Percentiles rank a stretch among this genome's conserved stretches.
Evolutionary conservation across 2,888 invertebrate species (phyloP).

Genomic region (Thumatha senex): DNA sequence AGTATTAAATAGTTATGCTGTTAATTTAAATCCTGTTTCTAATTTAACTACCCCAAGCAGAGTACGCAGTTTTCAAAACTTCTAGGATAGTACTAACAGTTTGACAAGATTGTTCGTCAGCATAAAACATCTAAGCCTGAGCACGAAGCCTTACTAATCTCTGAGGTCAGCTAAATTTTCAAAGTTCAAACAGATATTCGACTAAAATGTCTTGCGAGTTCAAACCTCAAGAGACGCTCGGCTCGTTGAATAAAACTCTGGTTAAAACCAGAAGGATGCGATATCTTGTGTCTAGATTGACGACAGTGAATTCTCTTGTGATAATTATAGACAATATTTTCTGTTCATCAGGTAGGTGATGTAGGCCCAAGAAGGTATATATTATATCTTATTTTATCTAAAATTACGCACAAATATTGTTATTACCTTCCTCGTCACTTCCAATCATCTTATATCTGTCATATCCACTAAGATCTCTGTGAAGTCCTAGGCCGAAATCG

Average conservation of each 20-base stretch:
- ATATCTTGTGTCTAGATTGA: no score
- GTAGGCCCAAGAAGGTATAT: no score
- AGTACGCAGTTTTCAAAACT: not conserved
- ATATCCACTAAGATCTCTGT: constrained; percentile 95
- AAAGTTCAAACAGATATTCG: constrained; percentile 22
- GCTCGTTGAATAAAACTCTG: constrained; percentile 15
- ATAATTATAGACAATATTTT: no score
- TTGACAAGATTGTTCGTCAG: constrained; percentile 9
- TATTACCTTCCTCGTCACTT: constrained; percentile 94
- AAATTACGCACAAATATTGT: no score
- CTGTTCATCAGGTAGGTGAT: no score
- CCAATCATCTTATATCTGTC: constrained; percentile 98
- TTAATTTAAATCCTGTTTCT: not conserved
- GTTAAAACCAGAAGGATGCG: no score
- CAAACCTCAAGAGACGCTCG: constrained; percentile 11
- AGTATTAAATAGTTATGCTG: no score
- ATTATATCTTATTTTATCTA: no score
- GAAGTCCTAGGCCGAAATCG: constrained; percentile 96
- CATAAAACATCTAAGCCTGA: constrained; percentile 24
- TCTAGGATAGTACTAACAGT: not conserved
- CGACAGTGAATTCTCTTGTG: no score
- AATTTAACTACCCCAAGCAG: not conserved
- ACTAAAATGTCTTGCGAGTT: constrained; percentile 19
- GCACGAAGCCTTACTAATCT: constrained; percentile 11
- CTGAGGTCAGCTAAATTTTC: constrained; percentile 21